Percentiles rank a stretch among this genome's conserved stretches.
These are phyloP conservation scores for Misgurnus anguillicaudatus DNA, from an alignment of 2,113 vertebrate species.

Conservation along the genomic window DNA sequence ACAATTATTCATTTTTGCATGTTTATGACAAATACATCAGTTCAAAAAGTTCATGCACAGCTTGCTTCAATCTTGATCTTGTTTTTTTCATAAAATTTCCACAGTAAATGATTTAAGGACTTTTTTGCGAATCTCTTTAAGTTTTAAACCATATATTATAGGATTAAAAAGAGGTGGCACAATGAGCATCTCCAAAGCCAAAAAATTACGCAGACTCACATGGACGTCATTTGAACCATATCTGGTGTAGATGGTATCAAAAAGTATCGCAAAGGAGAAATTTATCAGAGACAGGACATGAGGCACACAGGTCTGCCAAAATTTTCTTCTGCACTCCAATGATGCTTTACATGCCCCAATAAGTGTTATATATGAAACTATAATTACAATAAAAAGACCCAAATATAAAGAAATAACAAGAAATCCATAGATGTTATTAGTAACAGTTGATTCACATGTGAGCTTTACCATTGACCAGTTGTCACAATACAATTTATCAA, in stretches of 20 bases:
- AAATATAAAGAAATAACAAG: constrained; percentile 8
- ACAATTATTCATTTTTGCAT: too few relatives aligned
- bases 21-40: too few relatives aligned
- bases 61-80: too few relatives aligned
- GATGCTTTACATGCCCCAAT: constrained; percentile 28
- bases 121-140: constrained; percentile 16
- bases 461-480: constrained; percentile 29
- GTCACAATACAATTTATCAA: constrained; percentile 34
- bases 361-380: constrained; percentile 33
- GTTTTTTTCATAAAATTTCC: too few relatives aligned
- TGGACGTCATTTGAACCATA: constrained; percentile 34
- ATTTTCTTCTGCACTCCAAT: not conserved
- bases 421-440: constrained; percentile 35
- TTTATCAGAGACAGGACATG: constrained; percentile 36
- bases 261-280: constrained; percentile 32
- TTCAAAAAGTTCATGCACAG: too few relatives aligned
- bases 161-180: constrained; percentile 38
- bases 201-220: constrained; percentile 30
- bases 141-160: constrained; percentile 36
- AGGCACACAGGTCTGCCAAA: constrained; percentile 42
- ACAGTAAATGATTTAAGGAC: not conserved
- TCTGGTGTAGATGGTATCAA: constrained; percentile 39
- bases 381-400: constrained; percentile 13
- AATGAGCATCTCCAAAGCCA: constrained; percentile 34
- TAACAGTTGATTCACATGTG: constrained; percentile 25